phyloP scores from a whole-genome alignment of 37 sponge, comb jelly and placozoan genomes.

The Crambe crambe region DNA sequence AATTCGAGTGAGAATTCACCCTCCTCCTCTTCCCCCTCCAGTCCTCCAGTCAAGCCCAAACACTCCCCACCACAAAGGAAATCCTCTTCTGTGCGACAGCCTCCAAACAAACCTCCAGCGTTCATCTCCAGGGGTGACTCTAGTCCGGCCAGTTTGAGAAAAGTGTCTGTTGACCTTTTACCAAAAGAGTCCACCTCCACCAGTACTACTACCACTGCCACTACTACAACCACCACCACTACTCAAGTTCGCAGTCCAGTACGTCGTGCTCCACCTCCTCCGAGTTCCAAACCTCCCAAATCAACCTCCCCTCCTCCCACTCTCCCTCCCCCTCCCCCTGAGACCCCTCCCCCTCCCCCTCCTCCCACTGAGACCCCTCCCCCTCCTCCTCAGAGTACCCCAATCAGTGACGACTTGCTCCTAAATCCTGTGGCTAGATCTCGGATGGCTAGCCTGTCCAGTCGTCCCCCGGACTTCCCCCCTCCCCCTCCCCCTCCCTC shows the following conservation, averaged over 20 bases:
- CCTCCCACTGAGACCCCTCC: neutral
- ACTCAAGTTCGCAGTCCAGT: neutral
- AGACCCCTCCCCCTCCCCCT: neutral
- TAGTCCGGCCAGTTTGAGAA: neutral
- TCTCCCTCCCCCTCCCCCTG: neutral
- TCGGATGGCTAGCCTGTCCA: neutral
- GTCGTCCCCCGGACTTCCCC: conserved; percentile 13
- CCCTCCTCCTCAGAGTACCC: neutral
- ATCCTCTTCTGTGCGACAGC: too few species aligned
- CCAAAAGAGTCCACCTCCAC: too few species aligned
- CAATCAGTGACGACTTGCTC: too few species aligned
- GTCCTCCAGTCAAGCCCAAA: neutral
- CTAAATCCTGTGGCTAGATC: neutral
- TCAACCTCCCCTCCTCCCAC: neutral
- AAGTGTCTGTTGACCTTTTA: too few species aligned
- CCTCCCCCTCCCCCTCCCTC: conserved; percentile 26
- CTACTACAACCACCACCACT: too few species aligned
- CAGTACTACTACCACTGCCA: too few species aligned
- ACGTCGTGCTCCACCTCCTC: neutral
- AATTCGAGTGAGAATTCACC: too few species aligned
- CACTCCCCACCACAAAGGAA: neutral
- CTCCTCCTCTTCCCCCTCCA: too few species aligned
- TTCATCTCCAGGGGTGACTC: neutral
- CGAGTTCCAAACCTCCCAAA: neutral
- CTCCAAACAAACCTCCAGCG: neutral